Base-by-base conservation (phyloP, 2,797 vertebrate species). In the Sebastes elongatus region DNA sequence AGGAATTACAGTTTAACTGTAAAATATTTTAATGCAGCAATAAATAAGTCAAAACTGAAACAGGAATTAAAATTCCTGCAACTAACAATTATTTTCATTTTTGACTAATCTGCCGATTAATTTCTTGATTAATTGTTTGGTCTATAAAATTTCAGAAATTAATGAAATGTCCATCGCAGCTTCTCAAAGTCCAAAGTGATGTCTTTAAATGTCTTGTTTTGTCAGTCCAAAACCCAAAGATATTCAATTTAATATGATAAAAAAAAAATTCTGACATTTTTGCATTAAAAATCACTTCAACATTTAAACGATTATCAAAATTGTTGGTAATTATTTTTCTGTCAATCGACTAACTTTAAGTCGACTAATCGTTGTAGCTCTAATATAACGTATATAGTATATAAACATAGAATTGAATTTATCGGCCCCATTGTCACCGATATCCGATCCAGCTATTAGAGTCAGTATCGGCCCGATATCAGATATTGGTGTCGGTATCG, bases 401-500 rank as follows among this genome's bases (percentile, higher is more conserved):
- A 38, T 2, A 38, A 13, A 38, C 11, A 38, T 38, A n/a, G 7
- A 52, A 52, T 52, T 52, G 0, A 52, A 10, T 52, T 20, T 0
- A 52, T 53, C 8, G 4, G 18, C 49, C 4, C 3, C 0, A 52
- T 52, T 52, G 20, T n/a, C 14, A n/a, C 49, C 7, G 20, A n/a
- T n/a, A 52, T 52, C 8, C 2, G 2, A 52, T n/a, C 8, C 49
- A 20, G 49, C 49, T n/a, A n/a, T n/a, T 10, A 9, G 49, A 10
- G 49, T 53, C 49, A 53, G 8, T 53, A 53, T 53, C 49, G 8
- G 49, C 20, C 49, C 1, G 11, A 38, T 38, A 38, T 13, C 35
- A 0, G 9, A n/a, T 53, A 49, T 49, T 20, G 18, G n/a, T 22
- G n/a, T 22, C 9, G 0, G 9, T 53, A 22, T 22, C n/a, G 49